These are phyloP conservation scores for Eptatretus burgeri DNA, from an alignment of 2,113 vertebrate genomes.

Conservation along the genomic window DNA sequence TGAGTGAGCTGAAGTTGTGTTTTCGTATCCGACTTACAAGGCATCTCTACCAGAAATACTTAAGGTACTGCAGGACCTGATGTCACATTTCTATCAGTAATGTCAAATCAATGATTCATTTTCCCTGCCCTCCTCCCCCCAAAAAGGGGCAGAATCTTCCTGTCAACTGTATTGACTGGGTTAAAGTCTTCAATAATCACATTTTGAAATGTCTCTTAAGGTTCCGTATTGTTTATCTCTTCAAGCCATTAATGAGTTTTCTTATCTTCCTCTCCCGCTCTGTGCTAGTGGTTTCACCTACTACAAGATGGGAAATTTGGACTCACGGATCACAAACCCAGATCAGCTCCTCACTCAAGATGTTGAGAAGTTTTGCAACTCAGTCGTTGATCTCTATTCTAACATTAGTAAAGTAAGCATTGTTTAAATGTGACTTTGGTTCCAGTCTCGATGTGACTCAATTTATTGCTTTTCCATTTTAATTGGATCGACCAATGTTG, in stretches of 20 bases:
- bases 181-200: not conserved
- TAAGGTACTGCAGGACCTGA: slow-evolving; percentile 41
- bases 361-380: slow-evolving; percentile 92
- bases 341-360: slow-evolving; percentile 92
- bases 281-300: slow-evolving; percentile 50
- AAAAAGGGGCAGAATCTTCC: no score
- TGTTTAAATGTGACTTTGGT: not conserved
- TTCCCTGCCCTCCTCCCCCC: not conserved
- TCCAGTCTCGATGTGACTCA: no score
- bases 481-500: no score
- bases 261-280: not conserved
- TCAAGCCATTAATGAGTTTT: no score
- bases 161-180: not conserved
- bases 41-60: slow-evolving; percentile 68
- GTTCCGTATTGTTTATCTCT: no score
- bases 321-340: slow-evolving; percentile 81
- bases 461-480: no score
- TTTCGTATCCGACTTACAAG: slow-evolving; percentile 60
- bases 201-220: not conserved
- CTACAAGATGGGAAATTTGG: slow-evolving; percentile 98
- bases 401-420: slow-evolving; percentile 74
- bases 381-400: slow-evolving; percentile 85
- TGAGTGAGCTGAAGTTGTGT: slow-evolving; percentile 66
- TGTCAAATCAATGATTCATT: not conserved
- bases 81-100: slow-evolving; percentile 9